phyloP scores from a whole-genome alignment of 2,113 vertebrate genomes.

The Tinamus guttatus region DNA sequence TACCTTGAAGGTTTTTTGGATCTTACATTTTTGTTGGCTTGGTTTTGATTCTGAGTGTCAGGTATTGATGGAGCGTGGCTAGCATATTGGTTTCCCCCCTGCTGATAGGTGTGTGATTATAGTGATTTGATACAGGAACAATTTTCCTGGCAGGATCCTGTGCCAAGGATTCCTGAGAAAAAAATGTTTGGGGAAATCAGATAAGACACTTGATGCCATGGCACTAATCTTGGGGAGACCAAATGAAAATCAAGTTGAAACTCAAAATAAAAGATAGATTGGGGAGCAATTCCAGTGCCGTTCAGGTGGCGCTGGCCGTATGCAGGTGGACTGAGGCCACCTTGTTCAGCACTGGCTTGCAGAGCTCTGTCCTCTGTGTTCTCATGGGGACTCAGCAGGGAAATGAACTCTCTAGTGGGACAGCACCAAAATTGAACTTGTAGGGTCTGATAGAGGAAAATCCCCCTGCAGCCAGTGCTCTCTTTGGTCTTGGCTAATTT shows the following conservation, averaged over 20 bases:
- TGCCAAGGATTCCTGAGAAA: not conserved
- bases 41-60: not conserved
- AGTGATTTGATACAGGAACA: not conserved
- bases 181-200: not conserved
- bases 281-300: not conserved
- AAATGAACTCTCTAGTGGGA: not conserved
- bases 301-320: not conserved
- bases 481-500: not conserved
- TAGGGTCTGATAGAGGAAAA: not conserved
- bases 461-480: not conserved
- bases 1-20: not conserved
- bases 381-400: not conserved
- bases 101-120: not conserved
- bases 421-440: not conserved
- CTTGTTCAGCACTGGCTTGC: not conserved
- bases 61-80: not conserved
- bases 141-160: not conserved
- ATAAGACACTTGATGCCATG: not conserved
- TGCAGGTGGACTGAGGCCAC: not conserved
- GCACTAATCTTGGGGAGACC: not conserved
- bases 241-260: not conserved
- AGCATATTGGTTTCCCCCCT: accelerated
- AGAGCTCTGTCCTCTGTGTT: not conserved
- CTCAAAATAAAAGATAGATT: not conserved
- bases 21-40: not conserved